Percentiles rank a stretch among this genome's conserved stretches.
phyloP scores from a whole-genome alignment of 2,888 invertebrate species.

The Thelaira solivaga region DNA sequence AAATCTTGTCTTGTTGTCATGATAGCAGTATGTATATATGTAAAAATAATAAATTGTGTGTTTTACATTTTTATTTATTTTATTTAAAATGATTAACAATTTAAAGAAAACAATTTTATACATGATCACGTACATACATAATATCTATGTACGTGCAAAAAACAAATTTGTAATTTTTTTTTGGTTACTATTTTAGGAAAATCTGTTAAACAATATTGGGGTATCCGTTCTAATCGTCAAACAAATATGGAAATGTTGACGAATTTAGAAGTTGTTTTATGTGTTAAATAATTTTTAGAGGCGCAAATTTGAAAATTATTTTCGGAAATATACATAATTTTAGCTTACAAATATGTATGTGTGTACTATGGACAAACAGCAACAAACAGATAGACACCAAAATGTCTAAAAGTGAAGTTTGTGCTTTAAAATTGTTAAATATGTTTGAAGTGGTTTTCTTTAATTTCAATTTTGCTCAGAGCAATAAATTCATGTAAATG shows the following conservation, averaged over 20 bases:
- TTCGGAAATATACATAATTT: slow-evolving; percentile 37
- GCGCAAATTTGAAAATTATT: slow-evolving; percentile 30
- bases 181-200: slow-evolving; percentile 30
- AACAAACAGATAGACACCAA: slow-evolving; percentile 4
- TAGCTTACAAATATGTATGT: not conserved
- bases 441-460: not conserved
- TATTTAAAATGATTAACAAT: slow-evolving; percentile 6
- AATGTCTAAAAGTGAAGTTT: slow-evolving; percentile 12
- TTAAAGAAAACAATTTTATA: not conserved
- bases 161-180: slow-evolving; percentile 22
- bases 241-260: slow-evolving; percentile 17
- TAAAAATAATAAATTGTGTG: slow-evolving; percentile 24
- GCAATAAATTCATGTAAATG: not conserved
- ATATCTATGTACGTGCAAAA: not conserved
- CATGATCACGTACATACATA: slow-evolving; percentile 25
- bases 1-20: slow-evolving; percentile 39
- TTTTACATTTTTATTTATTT: too few relatives aligned
- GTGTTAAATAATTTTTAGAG: slow-evolving; percentile 41
- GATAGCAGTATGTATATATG: not conserved
- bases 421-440: not conserved
- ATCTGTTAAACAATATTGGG: not conserved
- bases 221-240: slow-evolving; percentile 20
- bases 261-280: slow-evolving; percentile 34
- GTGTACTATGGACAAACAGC: not conserved
- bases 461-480: not conserved